Conservation (phyloP, 1,140 invertebrate genomes). For the Diorhabda sublineata region DNA sequence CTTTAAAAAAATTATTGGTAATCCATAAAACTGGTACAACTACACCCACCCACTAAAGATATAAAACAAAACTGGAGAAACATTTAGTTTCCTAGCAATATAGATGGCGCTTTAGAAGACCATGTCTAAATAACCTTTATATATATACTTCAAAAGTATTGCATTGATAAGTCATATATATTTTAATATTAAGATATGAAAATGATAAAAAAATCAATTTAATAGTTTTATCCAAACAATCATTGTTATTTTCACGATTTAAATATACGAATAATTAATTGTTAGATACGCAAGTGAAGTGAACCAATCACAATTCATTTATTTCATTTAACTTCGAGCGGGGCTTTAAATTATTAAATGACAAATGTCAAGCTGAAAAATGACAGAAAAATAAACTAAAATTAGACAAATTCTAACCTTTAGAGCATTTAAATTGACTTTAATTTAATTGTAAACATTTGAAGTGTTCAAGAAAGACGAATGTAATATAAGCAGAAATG, state of each 20-base stretch:
- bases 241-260: too few species aligned
- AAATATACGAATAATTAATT: too few species aligned
- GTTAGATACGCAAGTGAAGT: too few species aligned
- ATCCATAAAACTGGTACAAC: not conserved
- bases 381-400: not conserved
- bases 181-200: too few species aligned
- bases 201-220: too few species aligned
- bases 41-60: not conserved
- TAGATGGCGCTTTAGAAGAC: not conserved
- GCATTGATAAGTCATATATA: too few species aligned
- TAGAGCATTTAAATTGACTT: not conserved
- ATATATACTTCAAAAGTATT: too few species aligned
- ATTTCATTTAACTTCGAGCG: too few species aligned
- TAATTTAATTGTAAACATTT: not conserved
- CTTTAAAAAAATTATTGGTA: not conserved
- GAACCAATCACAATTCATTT: too few species aligned
- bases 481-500: constrained; percentile 47
- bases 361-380: not conserved
- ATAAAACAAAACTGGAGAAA: not conserved
- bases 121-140: too few species aligned
- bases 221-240: too few species aligned
- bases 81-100: not conserved
- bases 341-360: not conserved
- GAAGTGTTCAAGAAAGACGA: not conserved
- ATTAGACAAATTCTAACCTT: not conserved